Evolutionary conservation across 2,888 invertebrate genomes (phyloP), one percentile per base, ranked within the genome.

Genomic region (Alsophila aescularia): DNA sequence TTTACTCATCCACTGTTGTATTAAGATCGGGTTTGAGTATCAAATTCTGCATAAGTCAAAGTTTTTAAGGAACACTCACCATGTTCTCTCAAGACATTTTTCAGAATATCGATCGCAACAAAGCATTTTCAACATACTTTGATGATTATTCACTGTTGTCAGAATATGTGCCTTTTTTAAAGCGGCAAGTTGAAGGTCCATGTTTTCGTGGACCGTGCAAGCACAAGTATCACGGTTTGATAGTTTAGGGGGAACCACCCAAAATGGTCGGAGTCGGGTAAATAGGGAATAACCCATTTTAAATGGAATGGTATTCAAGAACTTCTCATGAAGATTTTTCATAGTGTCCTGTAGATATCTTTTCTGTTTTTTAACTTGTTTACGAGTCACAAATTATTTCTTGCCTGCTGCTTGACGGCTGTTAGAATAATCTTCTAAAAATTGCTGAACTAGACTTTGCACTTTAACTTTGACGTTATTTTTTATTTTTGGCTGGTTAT

Each of bases 201-300:
- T 60, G 47, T 62, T 69, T 62, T 58, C 67, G 58, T 63, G 69
- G 12, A 34, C 50, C 32, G 47, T 58, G 55, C 66, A 73, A 59
- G n/a, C 29, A 57, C 66, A 72, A 27, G 71, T 72, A 32, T 73
- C 67, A 32, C 68, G 66, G 44, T 67, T 60, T 58, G 14, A 29
- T 9, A 41, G 6, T 15, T 13, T 67, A 48, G 72, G 69, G 34
- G 52, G 14, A 24, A 72, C 67, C 36, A 72, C 59, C 69, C 67
- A 60, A 62, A 66, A 66, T 45, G 63, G 63, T 52, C 59, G 57
- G 0, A 63, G 49, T 40, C 51, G 47, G 55, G 62, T 44, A 60
- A 72, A 66, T 12, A 53, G 15, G 41, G 14, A 29, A 13, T 40
- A 40, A 10, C 41, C 13, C 3, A 41, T 41, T 10, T 8, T 9